phyloP scores from a whole-genome alignment of 1,140 invertebrate genomes.

The Pollicipes pollicipes region DNA sequence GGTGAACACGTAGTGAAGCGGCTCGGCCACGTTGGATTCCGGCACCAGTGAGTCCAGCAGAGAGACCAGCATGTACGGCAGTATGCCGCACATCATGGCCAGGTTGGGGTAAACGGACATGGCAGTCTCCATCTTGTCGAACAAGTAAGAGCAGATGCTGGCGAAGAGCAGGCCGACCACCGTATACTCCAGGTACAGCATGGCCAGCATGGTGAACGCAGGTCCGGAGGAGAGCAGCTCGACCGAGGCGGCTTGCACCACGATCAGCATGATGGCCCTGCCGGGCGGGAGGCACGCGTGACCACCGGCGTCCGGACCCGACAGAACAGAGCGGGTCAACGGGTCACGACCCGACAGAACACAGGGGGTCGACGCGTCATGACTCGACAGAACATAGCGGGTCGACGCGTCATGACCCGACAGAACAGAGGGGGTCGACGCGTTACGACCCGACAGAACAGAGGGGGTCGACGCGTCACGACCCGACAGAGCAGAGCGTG shows the following conservation, averaged over 20 bases:
- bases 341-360: too few relatives aligned
- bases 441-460: too few relatives aligned
- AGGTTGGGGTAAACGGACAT: conserved; percentile 47
- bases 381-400: too few relatives aligned
- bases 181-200: conserved; percentile 50
- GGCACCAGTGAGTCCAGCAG: conserved; percentile 31
- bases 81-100: conserved; percentile 48
- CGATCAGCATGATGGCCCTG: conserved; percentile 30
- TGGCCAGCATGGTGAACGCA: conserved; percentile 44
- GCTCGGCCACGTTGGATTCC: neutral
- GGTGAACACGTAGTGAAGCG: conserved; percentile 43
- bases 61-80: conserved; percentile 42
- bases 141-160: conserved; percentile 56
- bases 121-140: conserved; percentile 61
- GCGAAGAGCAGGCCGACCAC: conserved; percentile 53
- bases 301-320: too few relatives aligned
- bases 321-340: too few relatives aligned
- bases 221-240: conserved; percentile 34
- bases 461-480: too few relatives aligned
- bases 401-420: too few relatives aligned
- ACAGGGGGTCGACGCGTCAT: too few relatives aligned
- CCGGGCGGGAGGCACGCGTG: too few relatives aligned
- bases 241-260: conserved; percentile 32
- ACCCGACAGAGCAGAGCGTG: too few relatives aligned
- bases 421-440: too few relatives aligned